A percentile compares a stretch with the other conserved stretches of the same genome.
Conservation (phyloP, 2,888 invertebrate genomes). For the Apeira syringaria region DNA sequence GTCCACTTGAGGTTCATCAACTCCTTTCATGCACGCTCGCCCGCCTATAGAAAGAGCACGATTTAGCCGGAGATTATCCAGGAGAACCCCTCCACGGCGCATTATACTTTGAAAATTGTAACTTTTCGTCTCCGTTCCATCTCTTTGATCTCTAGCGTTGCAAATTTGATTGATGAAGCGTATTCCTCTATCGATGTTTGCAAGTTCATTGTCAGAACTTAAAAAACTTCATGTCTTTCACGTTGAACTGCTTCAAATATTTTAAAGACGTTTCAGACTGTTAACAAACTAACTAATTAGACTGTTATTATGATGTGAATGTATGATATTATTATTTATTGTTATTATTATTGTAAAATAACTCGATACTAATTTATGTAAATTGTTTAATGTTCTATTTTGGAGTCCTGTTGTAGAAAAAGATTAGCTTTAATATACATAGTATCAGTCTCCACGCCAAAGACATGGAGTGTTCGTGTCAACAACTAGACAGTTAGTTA, state of each 20-base stretch:
- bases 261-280: constrained; percentile 10
- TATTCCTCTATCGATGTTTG: constrained; percentile 11
- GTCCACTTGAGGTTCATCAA: constrained; percentile 44
- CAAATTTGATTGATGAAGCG: constrained; percentile 22
- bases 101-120: constrained; percentile 26
- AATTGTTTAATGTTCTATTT: constrained; percentile 39
- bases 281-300: constrained; percentile 18
- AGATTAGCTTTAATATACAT: background rate
- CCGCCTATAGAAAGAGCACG: constrained; percentile 36
- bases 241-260: constrained; percentile 13
- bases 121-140: constrained; percentile 27
- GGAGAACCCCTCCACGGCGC: constrained; percentile 30
- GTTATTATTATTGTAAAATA: constrained; percentile 10
- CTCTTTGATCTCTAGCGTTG: constrained; percentile 25
- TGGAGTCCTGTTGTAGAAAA: constrained; percentile 32
- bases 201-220: constrained; percentile 18
- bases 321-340: too few species aligned
- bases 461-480: constrained; percentile 10
- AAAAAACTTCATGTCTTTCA: constrained; percentile 10
- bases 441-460: constrained; percentile 3
- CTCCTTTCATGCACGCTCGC: constrained; percentile 43
- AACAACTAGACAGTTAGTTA: background rate
- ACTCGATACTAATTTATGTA: constrained; percentile 33
- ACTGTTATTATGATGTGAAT: background rate
- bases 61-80: constrained; percentile 39